These are phyloP conservation scores for Valencia hispanica DNA, from an alignment of 2,797 vertebrate genomes.

Conservation along the genomic window DNA sequence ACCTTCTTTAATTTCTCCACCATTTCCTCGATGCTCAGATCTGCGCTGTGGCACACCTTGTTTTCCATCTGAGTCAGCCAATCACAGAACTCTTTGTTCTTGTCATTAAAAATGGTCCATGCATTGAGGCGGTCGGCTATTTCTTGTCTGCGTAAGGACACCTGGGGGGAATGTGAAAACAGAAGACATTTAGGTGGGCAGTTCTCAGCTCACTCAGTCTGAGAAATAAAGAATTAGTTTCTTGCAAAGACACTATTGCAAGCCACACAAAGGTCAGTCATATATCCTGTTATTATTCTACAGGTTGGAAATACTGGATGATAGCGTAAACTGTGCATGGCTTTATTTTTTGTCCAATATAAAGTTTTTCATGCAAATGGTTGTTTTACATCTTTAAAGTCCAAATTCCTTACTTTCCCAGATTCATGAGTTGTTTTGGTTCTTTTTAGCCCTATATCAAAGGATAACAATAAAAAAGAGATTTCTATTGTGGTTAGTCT, in stretches of 20 bases:
- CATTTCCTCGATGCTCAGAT: conserved; percentile 92
- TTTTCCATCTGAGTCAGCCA: conserved; percentile 96
- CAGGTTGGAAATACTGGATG: background rate
- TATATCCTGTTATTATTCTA: background rate
- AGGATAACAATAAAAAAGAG: no score
- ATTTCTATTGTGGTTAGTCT: no score
- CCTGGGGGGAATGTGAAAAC: conserved; percentile 71
- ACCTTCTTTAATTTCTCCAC: conserved; percentile 95
- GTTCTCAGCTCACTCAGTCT: background rate
- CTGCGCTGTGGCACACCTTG: conserved; percentile 86
- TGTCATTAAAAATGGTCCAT: conserved; percentile 93
- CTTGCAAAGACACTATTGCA: background rate
- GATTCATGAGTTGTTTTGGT: no score
- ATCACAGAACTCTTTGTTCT: conserved; percentile 91
- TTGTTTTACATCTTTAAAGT: no score
- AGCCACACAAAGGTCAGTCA: background rate
- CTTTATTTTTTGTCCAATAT: background rate
- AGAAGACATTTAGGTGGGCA: background rate
- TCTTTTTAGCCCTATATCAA: no score
- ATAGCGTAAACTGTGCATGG: background rate
- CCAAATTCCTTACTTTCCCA: no score
- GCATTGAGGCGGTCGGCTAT: conserved; percentile 91
- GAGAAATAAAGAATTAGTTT: background rate
- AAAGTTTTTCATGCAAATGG: background rate
- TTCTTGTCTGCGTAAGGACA: conserved; percentile 88